Base-by-base conservation (phyloP, 2,888 invertebrate species). In the Pyrrhia umbra region DNA sequence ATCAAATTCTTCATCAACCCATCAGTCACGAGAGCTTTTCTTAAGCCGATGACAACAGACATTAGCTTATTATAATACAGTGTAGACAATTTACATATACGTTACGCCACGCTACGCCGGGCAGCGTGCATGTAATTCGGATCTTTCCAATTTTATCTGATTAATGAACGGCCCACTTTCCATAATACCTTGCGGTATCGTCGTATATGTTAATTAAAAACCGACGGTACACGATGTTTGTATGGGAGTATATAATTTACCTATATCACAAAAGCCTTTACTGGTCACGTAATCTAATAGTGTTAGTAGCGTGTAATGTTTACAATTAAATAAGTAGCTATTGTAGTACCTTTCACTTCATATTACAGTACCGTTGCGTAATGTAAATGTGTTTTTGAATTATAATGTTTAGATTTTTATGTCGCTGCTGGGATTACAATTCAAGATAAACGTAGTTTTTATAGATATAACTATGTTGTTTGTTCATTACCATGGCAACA, bases 311-410 rank as follows among this genome's bases (percentile, higher is more conserved):
- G 46, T 71, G 57, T 68, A 67, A 59, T 63, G 40, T 58, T 62
- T 62, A 59, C 58, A 76, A 76, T 68, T 60, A 69, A 75, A 68
- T 71, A 63, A 63, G 51, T 60, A 66, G 62, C 18, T 45, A 60
- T 10, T 34, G 34, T 34, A 45, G 47, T 69, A 77, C 80, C 80
- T 84, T 84, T 83, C 83, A 74, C 80, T 81, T 69, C 37, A 18
- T 56, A 47, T 27, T 52, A 40, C 34, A 59, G 50, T 75, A 64
- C 54, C 30, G 23, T 76, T 70, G 49, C 61, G 63, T 68, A 71
- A 69, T 56, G 39, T 64, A 46, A 62, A 30, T 61, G 16, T 55
- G 39, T 64, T 64, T 65, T 78, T 62, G 56, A 60, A 45, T 61
- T 70, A 57, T 68, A 73, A 63, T 63, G 59, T 62, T 70, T 45